A percentile compares a stretch with the other conserved stretches of the same genome.
These are phyloP conservation scores for Caenorhabditis virilis DNA, from an alignment of 2,888 invertebrate species.

Conservation along the genomic window DNA sequence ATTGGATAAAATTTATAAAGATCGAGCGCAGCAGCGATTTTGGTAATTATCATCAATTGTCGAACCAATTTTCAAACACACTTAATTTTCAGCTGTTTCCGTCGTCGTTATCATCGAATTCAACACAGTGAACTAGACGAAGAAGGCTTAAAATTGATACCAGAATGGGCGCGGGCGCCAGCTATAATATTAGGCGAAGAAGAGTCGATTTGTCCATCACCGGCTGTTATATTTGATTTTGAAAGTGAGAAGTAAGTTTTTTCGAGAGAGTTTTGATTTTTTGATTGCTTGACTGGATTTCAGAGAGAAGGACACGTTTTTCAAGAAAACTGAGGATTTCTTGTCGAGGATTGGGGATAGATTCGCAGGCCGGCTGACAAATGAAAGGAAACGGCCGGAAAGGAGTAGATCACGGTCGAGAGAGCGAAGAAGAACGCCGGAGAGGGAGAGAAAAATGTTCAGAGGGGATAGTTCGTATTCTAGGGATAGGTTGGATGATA, in stretches of 20 bases:
- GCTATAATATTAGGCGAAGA: not conserved
- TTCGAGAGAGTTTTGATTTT: no score
- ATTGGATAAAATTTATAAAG: constrained; percentile 30
- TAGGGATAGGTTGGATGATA: not conserved
- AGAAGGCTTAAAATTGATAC: constrained; percentile 5
- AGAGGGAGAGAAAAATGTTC: no score
- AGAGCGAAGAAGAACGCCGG: no score
- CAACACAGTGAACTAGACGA: not conserved
- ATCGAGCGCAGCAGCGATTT: constrained; percentile 8
- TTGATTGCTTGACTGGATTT: no score
- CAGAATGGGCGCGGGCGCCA: constrained; percentile 24
- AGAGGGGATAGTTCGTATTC: no score
- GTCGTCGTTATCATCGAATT: not conserved
- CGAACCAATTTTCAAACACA: not conserved
- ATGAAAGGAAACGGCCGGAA: no score
- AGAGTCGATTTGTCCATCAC: constrained; percentile 9
- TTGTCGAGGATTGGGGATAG: no score
- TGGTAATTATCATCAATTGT: constrained; percentile 4
- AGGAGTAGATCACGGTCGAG: no score
- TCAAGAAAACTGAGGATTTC: no score
- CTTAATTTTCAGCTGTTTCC: not conserved
- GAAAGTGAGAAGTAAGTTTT: no score
- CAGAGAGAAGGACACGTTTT: no score
- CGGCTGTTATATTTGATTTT: constrained; percentile 14
- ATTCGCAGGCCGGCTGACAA: no score